Evolutionary conservation across 2,888 invertebrate species (phyloP), one percentile per base, ranked within the genome.

Genomic region (Drosophila borborema): DNA sequence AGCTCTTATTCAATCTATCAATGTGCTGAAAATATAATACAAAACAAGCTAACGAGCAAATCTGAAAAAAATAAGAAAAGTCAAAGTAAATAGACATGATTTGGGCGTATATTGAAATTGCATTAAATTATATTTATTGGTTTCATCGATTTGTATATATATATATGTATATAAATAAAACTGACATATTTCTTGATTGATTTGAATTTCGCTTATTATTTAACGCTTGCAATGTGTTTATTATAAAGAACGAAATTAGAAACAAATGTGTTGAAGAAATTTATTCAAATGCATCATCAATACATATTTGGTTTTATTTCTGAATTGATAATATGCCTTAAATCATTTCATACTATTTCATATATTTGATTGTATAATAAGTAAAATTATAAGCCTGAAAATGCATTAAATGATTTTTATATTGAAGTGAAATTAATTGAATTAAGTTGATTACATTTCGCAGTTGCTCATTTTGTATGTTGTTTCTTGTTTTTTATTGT

Each of bases 71-170:
- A 16, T 2, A 20, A 3, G 23, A 8, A 23, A 28, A 28, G 28
- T 28, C 34, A 20, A 14, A 36, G 31, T 56, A 20, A 43, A 40
- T 14, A 54, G 20, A 36, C 55, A 49, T 64, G 0, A 14, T 45
- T 20, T 9, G 48, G 0, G 9, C 5, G 14, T 62, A 46, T 49
- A 20, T 66, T 78, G 77, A 70, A 86, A 83, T 88, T 87, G 85
- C 85, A 86, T 87, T 85, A 86, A 86, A 86, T 87, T 72, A 86
- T 87, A 88, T 87, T 87, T 87, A 87, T 87, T 87, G 86, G 73
- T 80, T 83, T 87, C 77, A 80, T 88, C 74, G 58, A 71, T 72
- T 74, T 68, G 58, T 64, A 62, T 76, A 55, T 69, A 64, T 75
- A 16, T 40, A 41, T 41, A 38, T 66, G 63, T 74, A 74, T 77